Evolutionary conservation across 53 echinoderm and acorn worm genomes (phyloP).

Genomic region (Paracentrotus lividus): DNA sequence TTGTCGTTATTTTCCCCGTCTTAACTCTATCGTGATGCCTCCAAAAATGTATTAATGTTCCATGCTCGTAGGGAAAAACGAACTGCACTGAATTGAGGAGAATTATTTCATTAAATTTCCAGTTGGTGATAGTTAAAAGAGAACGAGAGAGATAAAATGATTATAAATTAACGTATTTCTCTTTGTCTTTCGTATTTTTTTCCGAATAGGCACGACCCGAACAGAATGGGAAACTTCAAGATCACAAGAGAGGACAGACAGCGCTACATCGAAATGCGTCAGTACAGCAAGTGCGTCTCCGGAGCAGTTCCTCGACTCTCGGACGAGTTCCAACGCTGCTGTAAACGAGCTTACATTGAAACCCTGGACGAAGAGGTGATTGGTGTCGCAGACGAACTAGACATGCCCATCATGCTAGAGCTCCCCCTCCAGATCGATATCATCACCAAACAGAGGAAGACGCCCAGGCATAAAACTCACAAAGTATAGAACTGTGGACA

Average conservation of each 20-base stretch:
- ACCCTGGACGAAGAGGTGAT: constrained; percentile 46
- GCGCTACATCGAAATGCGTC: constrained; percentile 65
- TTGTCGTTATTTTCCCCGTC: too few species aligned
- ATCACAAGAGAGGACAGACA: constrained; percentile 62
- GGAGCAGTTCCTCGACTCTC: constrained; percentile 73
- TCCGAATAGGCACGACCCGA: constrained; percentile 13
- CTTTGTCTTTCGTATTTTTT: background rate
- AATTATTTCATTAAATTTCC: too few species aligned
- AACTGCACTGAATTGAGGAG: too few species aligned
- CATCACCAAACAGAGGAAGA: constrained; percentile 40
- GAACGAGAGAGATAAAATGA: background rate
- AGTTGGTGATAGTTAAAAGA: too few species aligned
- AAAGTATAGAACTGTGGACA: constrained; percentile 22
- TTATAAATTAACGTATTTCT: background rate
- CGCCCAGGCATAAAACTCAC: background rate
- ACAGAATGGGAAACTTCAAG: constrained; percentile 74
- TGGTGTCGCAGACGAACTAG: constrained; percentile 9
- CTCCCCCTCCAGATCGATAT: constrained; percentile 63
- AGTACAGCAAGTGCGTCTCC: constrained; percentile 83
- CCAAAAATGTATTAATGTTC: too few species aligned
- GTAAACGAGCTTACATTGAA: constrained; percentile 80
- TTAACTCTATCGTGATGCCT: too few species aligned
- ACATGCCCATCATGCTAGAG: constrained; percentile 60
- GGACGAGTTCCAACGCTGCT: constrained; percentile 80
- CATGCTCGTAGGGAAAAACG: too few species aligned